Percentiles rank a stretch among this genome's conserved stretches.
Conservation (phyloP, 2,113 vertebrate species). For the Labeo catla region DNA sequence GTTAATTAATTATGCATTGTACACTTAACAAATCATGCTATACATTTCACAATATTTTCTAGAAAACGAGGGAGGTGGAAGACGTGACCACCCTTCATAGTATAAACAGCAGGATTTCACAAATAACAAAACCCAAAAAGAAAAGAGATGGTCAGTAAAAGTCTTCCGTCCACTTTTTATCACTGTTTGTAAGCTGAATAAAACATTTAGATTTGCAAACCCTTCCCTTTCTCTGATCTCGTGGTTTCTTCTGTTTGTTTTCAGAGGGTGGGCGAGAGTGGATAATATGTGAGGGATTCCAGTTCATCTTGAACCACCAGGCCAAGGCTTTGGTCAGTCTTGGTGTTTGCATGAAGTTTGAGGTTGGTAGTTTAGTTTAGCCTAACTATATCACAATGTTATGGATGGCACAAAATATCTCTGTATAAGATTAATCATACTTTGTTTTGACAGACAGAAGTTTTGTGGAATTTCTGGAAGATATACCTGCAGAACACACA, state of each 20-base stretch:
- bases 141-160: constrained; percentile 59
- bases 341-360: constrained; percentile 82
- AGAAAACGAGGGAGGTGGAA: constrained; percentile 70
- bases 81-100: not conserved
- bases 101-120: constrained; percentile 47
- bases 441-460: constrained; percentile 73
- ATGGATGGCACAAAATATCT: not conserved
- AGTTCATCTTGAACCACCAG: constrained; percentile 87
- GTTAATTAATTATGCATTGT: not conserved
- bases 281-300: constrained; percentile 92
- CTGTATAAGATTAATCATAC: not conserved
- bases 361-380: constrained; percentile 73
- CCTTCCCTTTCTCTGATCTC: not conserved
- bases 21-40: not conserved
- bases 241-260: not conserved
- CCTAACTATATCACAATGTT: not conserved
- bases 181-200: not conserved
- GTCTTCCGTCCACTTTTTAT: not conserved
- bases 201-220: not conserved
- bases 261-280: constrained; percentile 72
- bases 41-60: not conserved
- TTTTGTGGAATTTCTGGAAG: constrained; percentile 87
- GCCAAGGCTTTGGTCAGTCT: constrained; percentile 84
- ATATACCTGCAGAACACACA: constrained; percentile 86
- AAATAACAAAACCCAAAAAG: constrained; percentile 30